These are phyloP conservation scores for Phymanthus crucifer DNA, from an alignment of 92 coral and sea anemone species.

Conservation along the genomic window DNA sequence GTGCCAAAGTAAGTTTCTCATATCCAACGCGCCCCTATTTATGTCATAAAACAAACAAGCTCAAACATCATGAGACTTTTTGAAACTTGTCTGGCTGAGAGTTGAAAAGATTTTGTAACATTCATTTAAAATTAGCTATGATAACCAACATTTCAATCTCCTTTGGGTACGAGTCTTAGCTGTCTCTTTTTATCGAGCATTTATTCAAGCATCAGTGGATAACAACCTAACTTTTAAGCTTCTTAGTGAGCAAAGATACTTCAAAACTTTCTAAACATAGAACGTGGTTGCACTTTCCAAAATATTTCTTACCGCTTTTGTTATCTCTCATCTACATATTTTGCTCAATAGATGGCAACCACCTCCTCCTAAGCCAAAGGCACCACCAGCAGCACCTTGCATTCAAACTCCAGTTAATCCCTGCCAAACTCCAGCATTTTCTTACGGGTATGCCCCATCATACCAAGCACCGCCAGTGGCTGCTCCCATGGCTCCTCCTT, in stretches of 20 bases:
- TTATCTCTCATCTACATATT: constrained; percentile 14
- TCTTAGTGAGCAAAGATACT: too few species aligned
- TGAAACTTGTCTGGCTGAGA: too few species aligned
- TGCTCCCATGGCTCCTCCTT: constrained; percentile 38
- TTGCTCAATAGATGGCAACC: constrained; percentile 33
- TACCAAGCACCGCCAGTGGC: constrained; percentile 39
- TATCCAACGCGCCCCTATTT: constrained; percentile 34
- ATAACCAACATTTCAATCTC: too few species aligned
- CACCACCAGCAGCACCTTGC: constrained; percentile 49
- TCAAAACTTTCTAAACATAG: too few species aligned
- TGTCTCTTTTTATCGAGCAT: too few species aligned
- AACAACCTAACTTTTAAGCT: too few species aligned
- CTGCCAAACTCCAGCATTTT: constrained; percentile 29
- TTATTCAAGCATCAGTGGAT: too few species aligned
- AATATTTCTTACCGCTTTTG: constrained; percentile 15
- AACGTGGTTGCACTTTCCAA: neutral
- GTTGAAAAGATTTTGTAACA: too few species aligned
- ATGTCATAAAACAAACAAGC: neutral
- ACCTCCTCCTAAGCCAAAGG: constrained; percentile 46
- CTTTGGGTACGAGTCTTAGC: too few species aligned
- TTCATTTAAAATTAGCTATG: too few species aligned
- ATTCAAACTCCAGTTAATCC: constrained; percentile 49
- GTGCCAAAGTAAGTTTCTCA: constrained; percentile 37
- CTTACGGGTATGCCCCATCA: constrained; percentile 18
- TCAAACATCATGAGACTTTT: too few species aligned